Conservation (phyloP, 23 tunicate species). For the Styela clava region DNA sequence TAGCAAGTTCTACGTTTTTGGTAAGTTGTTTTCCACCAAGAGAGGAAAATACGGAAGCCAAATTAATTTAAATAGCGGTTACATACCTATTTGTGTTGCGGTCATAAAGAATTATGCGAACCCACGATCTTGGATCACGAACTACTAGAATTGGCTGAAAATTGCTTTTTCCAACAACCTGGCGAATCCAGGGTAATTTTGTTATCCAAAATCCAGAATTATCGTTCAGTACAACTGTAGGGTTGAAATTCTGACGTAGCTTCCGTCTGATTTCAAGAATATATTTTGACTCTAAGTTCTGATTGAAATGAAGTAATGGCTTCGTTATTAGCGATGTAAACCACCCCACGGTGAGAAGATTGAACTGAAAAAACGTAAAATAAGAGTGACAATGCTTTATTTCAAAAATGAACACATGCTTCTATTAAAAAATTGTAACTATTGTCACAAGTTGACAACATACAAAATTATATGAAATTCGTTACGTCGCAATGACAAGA, state of each 20-base stretch:
- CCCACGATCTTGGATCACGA: constrained; percentile 84
- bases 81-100: too few relatives aligned
- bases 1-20: too few relatives aligned
- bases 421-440: too few relatives aligned
- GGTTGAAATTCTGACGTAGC: constrained; percentile 17
- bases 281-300: neutral
- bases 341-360: constrained; percentile 66
- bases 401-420: too few relatives aligned
- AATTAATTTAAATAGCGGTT: too few relatives aligned
- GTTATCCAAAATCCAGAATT: constrained; percentile 80
- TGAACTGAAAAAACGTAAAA: constrained; percentile 3
- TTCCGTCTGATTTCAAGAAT: constrained; percentile 7
- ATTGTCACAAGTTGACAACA: too few relatives aligned
- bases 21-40: too few relatives aligned
- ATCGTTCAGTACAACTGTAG: constrained; percentile 38
- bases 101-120: constrained; percentile 43
- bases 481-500: too few relatives aligned
- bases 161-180: constrained; percentile 20
- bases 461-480: too few relatives aligned
- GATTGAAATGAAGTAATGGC: constrained; percentile 61
- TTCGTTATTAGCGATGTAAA: constrained; percentile 31
- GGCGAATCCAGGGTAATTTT: constrained; percentile 57
- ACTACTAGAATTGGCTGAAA: constrained; percentile 52
- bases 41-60: too few relatives aligned
- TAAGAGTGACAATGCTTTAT: neutral